Base-by-base conservation (phyloP, 2,113 vertebrate species). In the Salvelinus fontinalis region DNA sequence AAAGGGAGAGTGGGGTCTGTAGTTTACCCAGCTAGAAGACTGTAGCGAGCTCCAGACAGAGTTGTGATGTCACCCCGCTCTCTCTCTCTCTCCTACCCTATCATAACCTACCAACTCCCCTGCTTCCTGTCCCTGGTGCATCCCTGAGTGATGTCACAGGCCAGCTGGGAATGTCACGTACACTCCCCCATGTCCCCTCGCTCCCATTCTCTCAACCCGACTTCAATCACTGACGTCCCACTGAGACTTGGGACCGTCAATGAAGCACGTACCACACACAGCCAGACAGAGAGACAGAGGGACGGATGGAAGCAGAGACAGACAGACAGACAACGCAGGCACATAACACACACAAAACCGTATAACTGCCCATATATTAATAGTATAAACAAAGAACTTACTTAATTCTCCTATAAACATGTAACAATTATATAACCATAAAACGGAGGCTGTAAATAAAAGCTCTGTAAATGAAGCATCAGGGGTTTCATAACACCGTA, bases 91-190 rank as follows among this genome's bases (percentile, higher is more conserved):
- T 87, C 84, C 81, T 84, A 77, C 77, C 83, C 49, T 4, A 16
- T 54, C 49, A 54, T 54, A 54, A 54, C 49, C 16, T 85, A 88
- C 89, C 81, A 85, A 81, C 69, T 89, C 91, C 86, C 89, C 29
- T 60, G 83, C 87, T 90, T 94, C 93, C 93, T 92, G 92, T 90
- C 87, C 87, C 59, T 34, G 74, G 77, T 78, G 75, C 16, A 13
- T 54, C 49, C 49, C 49, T 77, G 51, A 79, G 87, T 92, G 92
- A 93, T 92, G 90, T 94, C 91, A 93, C 89, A 84, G 82, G 84
- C 88, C 92, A 92, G 91, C 92, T 92, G 90, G 89, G 85, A 89
- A 92, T 93, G 90, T 94, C 91, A 93, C 83, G 90, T 90, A 90
- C 89, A 84, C 88, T 76, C 78, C 69, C 22, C 70, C 83, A 66